phyloP scores from a whole-genome alignment of 92 coral and sea anemone genomes.

The Galaxea fascicularis region DNA sequence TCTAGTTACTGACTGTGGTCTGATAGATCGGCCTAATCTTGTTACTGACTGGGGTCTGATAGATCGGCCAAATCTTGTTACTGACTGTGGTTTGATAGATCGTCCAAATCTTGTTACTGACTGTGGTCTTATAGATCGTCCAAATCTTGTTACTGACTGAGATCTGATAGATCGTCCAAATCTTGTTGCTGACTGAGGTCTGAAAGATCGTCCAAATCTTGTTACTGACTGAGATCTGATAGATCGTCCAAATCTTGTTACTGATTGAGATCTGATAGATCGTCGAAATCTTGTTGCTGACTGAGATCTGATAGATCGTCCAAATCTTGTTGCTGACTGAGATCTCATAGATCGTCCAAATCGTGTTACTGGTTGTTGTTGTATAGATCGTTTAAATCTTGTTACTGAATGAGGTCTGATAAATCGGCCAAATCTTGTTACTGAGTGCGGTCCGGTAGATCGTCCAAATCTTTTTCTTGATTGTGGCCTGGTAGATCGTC shows the following conservation, averaged over 20 bases:
- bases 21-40: background rate
- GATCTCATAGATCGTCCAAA: background rate
- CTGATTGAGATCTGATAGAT: background rate
- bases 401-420: background rate
- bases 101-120: background rate
- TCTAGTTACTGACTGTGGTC: background rate
- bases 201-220: background rate
- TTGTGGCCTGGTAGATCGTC: too few species aligned
- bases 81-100: background rate
- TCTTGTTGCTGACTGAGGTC: background rate
- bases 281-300: background rate
- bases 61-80: background rate
- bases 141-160: background rate
- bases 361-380: background rate
- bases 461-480: background rate
- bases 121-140: background rate
- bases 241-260: constrained; percentile 5
- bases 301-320: too few species aligned
- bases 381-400: background rate
- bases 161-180: constrained; percentile 8
- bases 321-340: background rate
- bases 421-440: constrained; percentile 3
- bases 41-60: background rate
- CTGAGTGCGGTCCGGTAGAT: background rate
- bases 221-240: background rate